A percentile compares a stretch with the other conserved stretches of the same genome.
phyloP scores from a whole-genome alignment of 2,888 invertebrate species.

The Choreutis nemorana region DNA sequence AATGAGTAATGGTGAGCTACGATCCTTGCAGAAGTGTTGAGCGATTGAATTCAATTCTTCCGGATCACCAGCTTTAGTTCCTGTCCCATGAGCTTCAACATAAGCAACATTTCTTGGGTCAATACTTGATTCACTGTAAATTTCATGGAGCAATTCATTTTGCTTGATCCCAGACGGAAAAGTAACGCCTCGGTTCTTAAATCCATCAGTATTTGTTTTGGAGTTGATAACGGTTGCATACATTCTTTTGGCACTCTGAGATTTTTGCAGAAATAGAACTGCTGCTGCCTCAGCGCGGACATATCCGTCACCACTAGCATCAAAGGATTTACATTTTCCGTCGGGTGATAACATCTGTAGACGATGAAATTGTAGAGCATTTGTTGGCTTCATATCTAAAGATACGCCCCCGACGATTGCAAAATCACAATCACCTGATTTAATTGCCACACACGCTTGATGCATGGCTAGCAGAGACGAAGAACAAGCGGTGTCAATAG shows the following conservation, averaged over 20 bases:
- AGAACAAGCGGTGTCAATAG: conserved; percentile 90
- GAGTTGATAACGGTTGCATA: no score
- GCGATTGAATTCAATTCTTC: conserved; percentile 89
- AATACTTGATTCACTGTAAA: no score
- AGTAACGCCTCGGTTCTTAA: no score
- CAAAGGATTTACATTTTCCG: conserved; percentile 83
- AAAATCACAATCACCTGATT: conserved; percentile 81
- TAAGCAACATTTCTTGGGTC: no score
- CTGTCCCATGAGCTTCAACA: no score
- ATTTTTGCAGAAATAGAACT: conserved; percentile 70
- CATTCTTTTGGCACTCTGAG: no score
- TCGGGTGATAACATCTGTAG: conserved; percentile 73
- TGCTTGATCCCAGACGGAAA: no score
- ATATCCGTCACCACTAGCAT: conserved; percentile 74
- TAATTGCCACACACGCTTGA: conserved; percentile 75
- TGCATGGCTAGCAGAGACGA: conserved; percentile 84
- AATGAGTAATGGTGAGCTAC: conserved; percentile 76
- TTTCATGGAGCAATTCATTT: no score
- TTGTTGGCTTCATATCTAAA: conserved; percentile 75
- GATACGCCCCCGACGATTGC: conserved; percentile 87
- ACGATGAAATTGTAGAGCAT: background rate
- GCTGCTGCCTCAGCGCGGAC: conserved; percentile 72
- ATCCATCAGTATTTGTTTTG: no score
- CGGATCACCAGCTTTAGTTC: conserved; percentile 87
- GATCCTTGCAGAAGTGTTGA: conserved; percentile 80